Percentiles rank a stretch among this genome's conserved stretches.
phyloP scores from a whole-genome alignment of 2,888 invertebrate genomes.

The Agrochola lota region DNA sequence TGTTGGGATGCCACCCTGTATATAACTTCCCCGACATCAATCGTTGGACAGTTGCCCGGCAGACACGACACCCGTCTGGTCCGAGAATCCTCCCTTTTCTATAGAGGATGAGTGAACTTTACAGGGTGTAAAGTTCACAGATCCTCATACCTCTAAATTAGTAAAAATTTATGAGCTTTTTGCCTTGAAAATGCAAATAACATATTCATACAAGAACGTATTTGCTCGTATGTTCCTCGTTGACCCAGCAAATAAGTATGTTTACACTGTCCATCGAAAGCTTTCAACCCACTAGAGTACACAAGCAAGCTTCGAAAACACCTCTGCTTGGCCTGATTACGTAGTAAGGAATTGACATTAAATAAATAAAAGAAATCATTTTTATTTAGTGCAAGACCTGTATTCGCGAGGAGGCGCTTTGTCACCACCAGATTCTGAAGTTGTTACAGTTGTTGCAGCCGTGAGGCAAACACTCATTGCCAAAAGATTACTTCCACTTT shows the following conservation, averaged over 20 bases:
- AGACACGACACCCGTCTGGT: too few species aligned
- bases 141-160: too few species aligned
- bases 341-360: slow-evolving; percentile 13
- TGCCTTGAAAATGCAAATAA: slow-evolving; percentile 31
- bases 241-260: slow-evolving; percentile 46
- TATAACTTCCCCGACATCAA: too few species aligned
- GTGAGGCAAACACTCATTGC: too few species aligned
- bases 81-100: too few species aligned
- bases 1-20: too few species aligned
- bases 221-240: slow-evolving; percentile 37
- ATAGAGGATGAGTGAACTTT: too few species aligned
- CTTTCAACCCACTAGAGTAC: slow-evolving; percentile 36
- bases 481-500: too few species aligned
- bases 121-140: too few species aligned
- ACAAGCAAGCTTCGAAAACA: slow-evolving; percentile 44
- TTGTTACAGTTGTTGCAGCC: too few species aligned
- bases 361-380: slow-evolving; percentile 18
- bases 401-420: background rate
- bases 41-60: too few species aligned
- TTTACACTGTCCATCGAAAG: slow-evolving; percentile 37
- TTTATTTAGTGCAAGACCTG: background rate
- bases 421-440: background rate
- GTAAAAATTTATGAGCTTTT: background rate
- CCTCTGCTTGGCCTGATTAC: slow-evolving; percentile 30
- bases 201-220: slow-evolving; percentile 13